Evolutionary conservation across 2,888 invertebrate species (phyloP), one percentile per base, ranked within the genome.

Genomic region (Tinea semifulvella): DNA sequence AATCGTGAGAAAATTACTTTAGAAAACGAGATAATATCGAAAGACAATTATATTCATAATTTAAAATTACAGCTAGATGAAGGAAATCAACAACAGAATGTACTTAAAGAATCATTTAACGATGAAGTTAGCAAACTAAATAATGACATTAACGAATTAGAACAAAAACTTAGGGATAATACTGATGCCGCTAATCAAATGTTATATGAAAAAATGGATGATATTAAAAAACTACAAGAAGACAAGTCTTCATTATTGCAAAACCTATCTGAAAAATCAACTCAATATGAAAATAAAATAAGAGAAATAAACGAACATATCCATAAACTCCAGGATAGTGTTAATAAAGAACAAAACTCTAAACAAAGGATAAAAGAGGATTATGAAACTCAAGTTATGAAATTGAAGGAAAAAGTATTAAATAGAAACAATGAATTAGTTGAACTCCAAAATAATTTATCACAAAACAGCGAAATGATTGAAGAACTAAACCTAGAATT

Each of bases 11-110:
- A 60, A 49, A 48, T 52, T 8, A 47, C 58, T 3, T 55, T 61
- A 3, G 54, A 63, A 52, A 53, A 49, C 44, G 54, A 53, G 2
- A 47, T 74, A 35, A 56, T 59, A n/a, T 68, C 68, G 25, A 67
- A 56, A 50, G 73, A 76, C 42, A 58, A 56, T 38, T 63, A 65
- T 1, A 65, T 74, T 44, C 58, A 61, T 3, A 58, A 63, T 50
- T 55, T 77, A 4, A 74, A 68, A 61, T 71, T 69, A 50, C 63
- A 63, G 5, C 62, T 77, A 11, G 68, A 71, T 51, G 70, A 73
- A 51, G 69, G 71, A 54, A 63, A 72, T 31, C 4, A 46, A 36
- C 17, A 46, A 31, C 19, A 35, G 16, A 17, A 14, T 19, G 3
- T 7, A 19, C 22, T 44, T 2, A 44, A 31, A 25, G 44, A 44